Percentiles rank a stretch among this genome's conserved stretches.
Conservation (phyloP, 2,888 invertebrate genomes). For the Seladonia tumulorum region DNA sequence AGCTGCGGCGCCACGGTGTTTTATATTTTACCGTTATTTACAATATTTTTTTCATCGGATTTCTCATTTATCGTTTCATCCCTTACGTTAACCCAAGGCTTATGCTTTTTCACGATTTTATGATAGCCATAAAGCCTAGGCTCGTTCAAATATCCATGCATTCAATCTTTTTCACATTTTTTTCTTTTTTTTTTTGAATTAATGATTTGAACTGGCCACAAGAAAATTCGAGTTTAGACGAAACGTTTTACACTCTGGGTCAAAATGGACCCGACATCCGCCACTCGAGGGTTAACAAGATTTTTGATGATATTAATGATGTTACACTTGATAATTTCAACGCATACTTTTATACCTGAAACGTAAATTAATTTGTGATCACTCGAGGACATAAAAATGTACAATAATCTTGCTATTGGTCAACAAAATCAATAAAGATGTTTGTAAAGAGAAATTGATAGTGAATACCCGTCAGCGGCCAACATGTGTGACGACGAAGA, state of each 20-base stretch:
- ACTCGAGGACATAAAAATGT: background rate
- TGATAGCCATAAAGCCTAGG: background rate
- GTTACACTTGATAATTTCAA: no score
- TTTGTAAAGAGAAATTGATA: background rate
- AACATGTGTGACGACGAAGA: background rate
- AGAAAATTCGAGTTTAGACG: no score
- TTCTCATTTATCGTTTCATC: background rate
- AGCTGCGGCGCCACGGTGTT: conserved; percentile 2
- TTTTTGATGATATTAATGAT: no score
- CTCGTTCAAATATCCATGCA: background rate
- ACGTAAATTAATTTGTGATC: background rate
- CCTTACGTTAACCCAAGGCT: background rate
- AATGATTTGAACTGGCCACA: no score
- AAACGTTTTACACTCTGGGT: no score
- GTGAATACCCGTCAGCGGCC: background rate
- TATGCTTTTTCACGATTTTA: background rate
- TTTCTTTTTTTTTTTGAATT: no score
- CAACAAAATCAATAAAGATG: background rate
- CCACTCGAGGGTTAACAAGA: background rate
- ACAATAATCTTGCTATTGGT: background rate
- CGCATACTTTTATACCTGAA: background rate
- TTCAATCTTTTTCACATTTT: background rate
- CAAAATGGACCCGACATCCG: background rate
- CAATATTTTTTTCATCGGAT: background rate
- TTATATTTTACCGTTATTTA: background rate